Evolutionary conservation across 2,113 vertebrate species (phyloP).

Genomic region (Meriones unguiculatus): DNA sequence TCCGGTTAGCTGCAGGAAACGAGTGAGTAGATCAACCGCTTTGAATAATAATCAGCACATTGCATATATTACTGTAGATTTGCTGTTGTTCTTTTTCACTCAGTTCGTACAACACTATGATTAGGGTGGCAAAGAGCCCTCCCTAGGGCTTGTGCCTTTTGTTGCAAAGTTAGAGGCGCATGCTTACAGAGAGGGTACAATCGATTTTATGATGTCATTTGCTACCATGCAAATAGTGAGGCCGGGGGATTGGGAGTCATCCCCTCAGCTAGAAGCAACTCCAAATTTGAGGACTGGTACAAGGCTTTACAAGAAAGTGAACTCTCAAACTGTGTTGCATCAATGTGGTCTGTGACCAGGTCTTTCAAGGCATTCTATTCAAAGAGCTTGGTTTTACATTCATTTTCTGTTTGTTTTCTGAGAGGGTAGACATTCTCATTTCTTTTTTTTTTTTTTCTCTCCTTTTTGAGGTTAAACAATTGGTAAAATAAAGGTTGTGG

Average conservation of each 20-base stretch:
- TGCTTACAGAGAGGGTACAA: not conserved
- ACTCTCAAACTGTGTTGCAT: not conserved
- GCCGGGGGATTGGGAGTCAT: not conserved
- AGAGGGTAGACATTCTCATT: too few species aligned
- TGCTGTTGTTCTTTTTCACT: not conserved
- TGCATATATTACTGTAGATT: not conserved
- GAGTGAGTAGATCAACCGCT: not conserved
- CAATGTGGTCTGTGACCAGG: not conserved
- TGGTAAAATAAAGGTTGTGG: not conserved
- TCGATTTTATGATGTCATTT: slow-evolving; percentile 42
- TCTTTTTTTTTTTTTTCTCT: not conserved
- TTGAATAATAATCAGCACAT: not conserved
- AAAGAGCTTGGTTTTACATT: not conserved
- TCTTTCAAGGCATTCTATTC: not conserved
- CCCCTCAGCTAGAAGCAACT: not conserved
- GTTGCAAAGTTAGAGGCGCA: slow-evolving; percentile 1
- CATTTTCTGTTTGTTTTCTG: not conserved
- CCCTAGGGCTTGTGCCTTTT: not conserved
- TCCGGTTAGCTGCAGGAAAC: slow-evolving; percentile 3
- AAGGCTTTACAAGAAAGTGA: not conserved
- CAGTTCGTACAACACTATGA: not conserved
- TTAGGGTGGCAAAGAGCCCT: not conserved
- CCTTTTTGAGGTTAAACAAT: slow-evolving; percentile 7
- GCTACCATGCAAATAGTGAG: slow-evolving; percentile 3
- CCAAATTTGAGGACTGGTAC: slow-evolving; percentile 36